These are phyloP conservation scores for Drosophila histrio DNA, from an alignment of 2,888 invertebrate species.

Conservation along the genomic window DNA sequence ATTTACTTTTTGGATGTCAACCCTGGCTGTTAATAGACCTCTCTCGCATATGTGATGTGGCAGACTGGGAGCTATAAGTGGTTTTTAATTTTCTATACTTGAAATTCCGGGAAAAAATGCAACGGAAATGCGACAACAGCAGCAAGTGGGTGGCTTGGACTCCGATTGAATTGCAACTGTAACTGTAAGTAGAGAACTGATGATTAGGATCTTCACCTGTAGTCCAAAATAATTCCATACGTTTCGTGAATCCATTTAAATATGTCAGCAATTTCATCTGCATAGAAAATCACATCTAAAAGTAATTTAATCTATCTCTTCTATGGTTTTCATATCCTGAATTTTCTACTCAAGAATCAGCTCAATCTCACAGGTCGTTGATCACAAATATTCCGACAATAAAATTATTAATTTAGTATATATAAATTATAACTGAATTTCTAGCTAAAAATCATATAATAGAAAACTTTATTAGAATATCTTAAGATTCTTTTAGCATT, in stretches of 20 bases:
- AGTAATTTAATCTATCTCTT: no score
- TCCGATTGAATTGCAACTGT: slow-evolving; percentile 36
- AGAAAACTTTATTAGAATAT: no score
- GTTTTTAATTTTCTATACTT: slow-evolving; percentile 72
- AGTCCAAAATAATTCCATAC: not conserved
- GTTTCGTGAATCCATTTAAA: not conserved
- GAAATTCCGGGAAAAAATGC: slow-evolving; percentile 60
- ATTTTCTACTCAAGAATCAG: no score
- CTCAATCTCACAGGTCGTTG: no score
- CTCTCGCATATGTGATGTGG: slow-evolving; percentile 21
- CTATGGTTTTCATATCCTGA: no score
- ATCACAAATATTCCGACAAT: no score
- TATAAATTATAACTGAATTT: no score
- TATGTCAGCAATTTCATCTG: no score
- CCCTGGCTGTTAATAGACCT: slow-evolving; percentile 54
- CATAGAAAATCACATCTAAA: no score
- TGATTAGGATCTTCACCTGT: not conserved
- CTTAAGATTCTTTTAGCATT: no score
- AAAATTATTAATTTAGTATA: no score
- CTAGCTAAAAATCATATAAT: no score
- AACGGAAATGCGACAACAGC: slow-evolving; percentile 68
- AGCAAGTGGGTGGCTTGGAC: slow-evolving; percentile 71
- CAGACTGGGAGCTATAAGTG: slow-evolving; percentile 52
- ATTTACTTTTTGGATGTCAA: slow-evolving; percentile 38
- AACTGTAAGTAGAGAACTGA: not conserved